Conservation (phyloP, 2,113 vertebrate genomes). For the Grallaria varia region DNA sequence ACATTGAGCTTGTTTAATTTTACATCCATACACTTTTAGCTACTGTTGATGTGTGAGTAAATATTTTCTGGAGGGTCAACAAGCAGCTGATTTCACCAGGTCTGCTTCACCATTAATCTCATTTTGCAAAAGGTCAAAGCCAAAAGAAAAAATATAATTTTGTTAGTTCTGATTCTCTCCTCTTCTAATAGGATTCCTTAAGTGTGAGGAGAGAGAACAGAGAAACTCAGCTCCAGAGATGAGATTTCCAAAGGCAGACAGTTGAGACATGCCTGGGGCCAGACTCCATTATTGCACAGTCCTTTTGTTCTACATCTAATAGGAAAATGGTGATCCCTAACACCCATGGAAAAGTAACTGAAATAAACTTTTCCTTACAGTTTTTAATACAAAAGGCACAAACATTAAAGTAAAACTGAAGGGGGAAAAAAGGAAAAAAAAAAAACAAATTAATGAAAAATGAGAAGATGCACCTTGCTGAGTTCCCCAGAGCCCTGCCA, state of each 20-base stretch:
- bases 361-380: not conserved
- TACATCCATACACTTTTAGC: not conserved
- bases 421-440: not conserved
- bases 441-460: not conserved
- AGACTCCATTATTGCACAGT: not conserved
- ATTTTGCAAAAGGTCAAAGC: not conserved
- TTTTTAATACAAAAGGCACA: not conserved
- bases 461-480: rapidly evolving
- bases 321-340: not conserved
- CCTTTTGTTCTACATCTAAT: not conserved
- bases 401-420: not conserved
- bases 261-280: not conserved
- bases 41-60: not conserved
- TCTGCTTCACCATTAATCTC: not conserved
- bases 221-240: not conserved
- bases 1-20: not conserved
- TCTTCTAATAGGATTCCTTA: not conserved
- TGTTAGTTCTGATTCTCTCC: not conserved
- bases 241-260: not conserved
- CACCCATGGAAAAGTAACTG: not conserved
- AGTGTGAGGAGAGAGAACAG: not conserved
- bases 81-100: not conserved
- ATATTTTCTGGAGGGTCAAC: not conserved
- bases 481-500: not conserved
- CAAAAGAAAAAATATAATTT: not conserved